Evolutionary conservation across 2,113 vertebrate genomes (phyloP).

Genomic region (Rhinichthys klamathensis): DNA sequence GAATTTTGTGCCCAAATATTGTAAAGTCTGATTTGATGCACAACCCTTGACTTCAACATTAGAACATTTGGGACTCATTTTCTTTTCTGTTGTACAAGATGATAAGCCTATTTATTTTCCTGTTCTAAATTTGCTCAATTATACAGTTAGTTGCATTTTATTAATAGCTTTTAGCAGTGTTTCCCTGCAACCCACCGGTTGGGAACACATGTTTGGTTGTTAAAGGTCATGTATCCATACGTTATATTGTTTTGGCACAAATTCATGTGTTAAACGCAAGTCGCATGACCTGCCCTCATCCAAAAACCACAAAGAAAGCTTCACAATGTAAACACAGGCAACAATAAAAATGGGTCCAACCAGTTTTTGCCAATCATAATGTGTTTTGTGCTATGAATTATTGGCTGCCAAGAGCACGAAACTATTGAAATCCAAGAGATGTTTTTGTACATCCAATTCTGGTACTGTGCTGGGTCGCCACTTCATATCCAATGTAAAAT

Average conservation of each 20-base stretch:
- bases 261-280: background rate
- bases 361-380: background rate
- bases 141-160: background rate
- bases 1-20: background rate
- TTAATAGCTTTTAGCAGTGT: background rate
- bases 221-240: background rate
- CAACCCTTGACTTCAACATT: background rate
- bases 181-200: too few relatives aligned
- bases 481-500: slow-evolving; percentile 18
- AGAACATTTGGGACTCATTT: background rate
- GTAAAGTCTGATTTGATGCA: background rate
- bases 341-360: background rate
- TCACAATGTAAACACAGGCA: background rate
- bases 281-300: background rate
- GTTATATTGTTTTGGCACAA: background rate
- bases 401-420: background rate
- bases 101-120: background rate
- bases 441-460: slow-evolving; percentile 6
- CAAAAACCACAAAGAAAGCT: background rate
- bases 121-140: background rate
- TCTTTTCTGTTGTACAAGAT: background rate
- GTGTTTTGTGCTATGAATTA: background rate
- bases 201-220: background rate
- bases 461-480: background rate
- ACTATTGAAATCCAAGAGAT: background rate